Evolutionary conservation across 2,888 invertebrate genomes (phyloP).

Genomic region (Ecliptopera silaceata): DNA sequence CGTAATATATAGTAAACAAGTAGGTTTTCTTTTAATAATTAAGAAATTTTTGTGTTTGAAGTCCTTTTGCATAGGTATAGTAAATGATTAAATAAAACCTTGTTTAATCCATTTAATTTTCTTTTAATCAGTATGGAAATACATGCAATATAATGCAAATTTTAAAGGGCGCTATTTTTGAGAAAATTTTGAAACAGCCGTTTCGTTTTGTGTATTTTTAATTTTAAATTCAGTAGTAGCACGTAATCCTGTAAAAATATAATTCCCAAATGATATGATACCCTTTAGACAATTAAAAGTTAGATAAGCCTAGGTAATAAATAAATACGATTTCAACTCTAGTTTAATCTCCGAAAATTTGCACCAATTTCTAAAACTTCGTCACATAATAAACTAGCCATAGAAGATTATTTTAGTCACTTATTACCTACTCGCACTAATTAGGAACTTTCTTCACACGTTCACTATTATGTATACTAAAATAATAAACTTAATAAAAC

Average conservation of each 20-base stretch:
- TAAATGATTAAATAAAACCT: too few relatives aligned
- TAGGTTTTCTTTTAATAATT: too few relatives aligned
- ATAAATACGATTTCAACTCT: constrained; percentile 11
- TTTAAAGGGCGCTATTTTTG: background rate
- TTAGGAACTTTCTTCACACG: constrained; percentile 12
- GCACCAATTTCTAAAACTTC: constrained; percentile 8
- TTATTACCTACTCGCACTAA: constrained; percentile 12
- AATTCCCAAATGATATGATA: background rate
- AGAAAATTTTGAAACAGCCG: constrained; percentile 6
- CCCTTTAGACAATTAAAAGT: background rate
- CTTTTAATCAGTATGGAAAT: too few relatives aligned
- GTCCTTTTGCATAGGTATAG: too few relatives aligned
- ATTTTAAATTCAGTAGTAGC: constrained; percentile 4
- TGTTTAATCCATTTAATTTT: too few relatives aligned
- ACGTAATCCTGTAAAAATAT: background rate
- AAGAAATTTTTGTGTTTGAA: too few relatives aligned
- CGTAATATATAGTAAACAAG: too few relatives aligned
- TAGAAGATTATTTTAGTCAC: constrained; percentile 12
- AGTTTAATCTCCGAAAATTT: constrained; percentile 8
- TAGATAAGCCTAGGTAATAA: constrained; percentile 1
- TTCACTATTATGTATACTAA: constrained; percentile 3
- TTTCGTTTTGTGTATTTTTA: background rate
- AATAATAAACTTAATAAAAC: constrained; percentile 5
- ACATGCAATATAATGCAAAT: background rate
- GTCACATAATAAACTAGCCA: background rate